Evolutionary conservation across 2,888 invertebrate species (phyloP), one percentile per base, ranked within the genome.

Genomic region (Archips crataeganus): DNA sequence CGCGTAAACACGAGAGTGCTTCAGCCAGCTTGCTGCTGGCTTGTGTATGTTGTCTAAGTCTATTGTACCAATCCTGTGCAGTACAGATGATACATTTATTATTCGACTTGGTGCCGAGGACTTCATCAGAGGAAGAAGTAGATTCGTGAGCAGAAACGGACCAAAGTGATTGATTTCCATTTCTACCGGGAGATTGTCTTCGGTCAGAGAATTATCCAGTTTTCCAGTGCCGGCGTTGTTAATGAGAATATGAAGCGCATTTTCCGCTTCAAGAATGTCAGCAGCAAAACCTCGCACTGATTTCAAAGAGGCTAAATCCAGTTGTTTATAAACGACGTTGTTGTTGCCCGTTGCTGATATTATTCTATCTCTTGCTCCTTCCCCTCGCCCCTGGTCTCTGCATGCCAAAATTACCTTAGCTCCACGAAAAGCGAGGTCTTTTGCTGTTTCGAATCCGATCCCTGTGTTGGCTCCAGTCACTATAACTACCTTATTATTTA

Each of bases 121-220:
- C 87, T 97, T 97, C 75, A 98, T 82, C 42, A 97, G 85, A 85
- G 97, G 97, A 76, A 98, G 95, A 10, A 99, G 93, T 15, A 98
- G 94, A 86, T 97, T 97, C 0, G 98, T 98, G 23, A 99, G 94
- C 57, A 99, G 93, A 87, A 98, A 99, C 15, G 98, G 98, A 0
- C 98, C 98, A 87, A 97, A 98, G 84, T 98, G 97, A 87, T 99
- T 99, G 2, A 98, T 97, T 36, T 97, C 98, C 95, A 97, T 97
- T 23, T 97, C 98, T 79, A 96, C 89, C 81, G 98, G 98, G 69
- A 98, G 89, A 1, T 97, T 97, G 84, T 98, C 98, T 83, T 96
- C 96, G 34, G 97, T 97, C 74, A 95, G 94, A 42, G 94, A 95
- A 74, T 95, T 95, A 34, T 94, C 94, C 76, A 96, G 95, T 1